Evolutionary conservation across 2,113 vertebrate species (phyloP), one percentile per base, ranked within the genome.

Genomic region (Sylvietta virens): DNA sequence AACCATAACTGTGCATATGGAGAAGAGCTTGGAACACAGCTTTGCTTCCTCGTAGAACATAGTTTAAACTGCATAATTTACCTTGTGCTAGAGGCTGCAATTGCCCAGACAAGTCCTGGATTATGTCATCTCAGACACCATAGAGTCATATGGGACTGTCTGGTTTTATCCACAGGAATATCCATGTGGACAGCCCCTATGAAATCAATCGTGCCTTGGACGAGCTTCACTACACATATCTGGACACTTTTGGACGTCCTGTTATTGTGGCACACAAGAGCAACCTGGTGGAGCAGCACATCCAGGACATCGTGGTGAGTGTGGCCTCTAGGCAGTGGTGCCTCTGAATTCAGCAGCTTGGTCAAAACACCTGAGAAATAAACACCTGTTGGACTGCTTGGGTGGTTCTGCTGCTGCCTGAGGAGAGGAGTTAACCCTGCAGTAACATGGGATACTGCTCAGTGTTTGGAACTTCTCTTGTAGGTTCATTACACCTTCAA

Each of bases 281-380:
- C 81, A 99, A 99, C 79, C 97, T 99, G 95, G 99, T 99, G 81
- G 99, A 99, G 91, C 99, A 99, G 97, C 99, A 99, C 95, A 99
- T 99, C 93, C 99, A 99, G 96, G 99, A 99, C 94, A 98, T 99
- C 0, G 99, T 99, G 98, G 99, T 99, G 94, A 98, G 98, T 78
- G 35, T 71, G 37, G 35, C 33, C 13, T 74, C 53, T 8, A 6
- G 45, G 57, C 35, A 76, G 39, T 48, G 54, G 23, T 3, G 4
- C 12, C 28, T 78, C 13, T n/a, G 7, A 51, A 20, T 65, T 77
- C 30, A 66, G 45, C 27, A 33, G 26, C 35, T 33, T 0, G 0
- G 44, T 56, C 53, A 35, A 22, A 88, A 56, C 28, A n/a, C 10
- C 26, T 8, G 0, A 50, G n/a, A 79, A 81, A 37, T n/a, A 27